phyloP scores from a whole-genome alignment of 2,888 invertebrate genomes.

The Dolomedes plantarius region DNA sequence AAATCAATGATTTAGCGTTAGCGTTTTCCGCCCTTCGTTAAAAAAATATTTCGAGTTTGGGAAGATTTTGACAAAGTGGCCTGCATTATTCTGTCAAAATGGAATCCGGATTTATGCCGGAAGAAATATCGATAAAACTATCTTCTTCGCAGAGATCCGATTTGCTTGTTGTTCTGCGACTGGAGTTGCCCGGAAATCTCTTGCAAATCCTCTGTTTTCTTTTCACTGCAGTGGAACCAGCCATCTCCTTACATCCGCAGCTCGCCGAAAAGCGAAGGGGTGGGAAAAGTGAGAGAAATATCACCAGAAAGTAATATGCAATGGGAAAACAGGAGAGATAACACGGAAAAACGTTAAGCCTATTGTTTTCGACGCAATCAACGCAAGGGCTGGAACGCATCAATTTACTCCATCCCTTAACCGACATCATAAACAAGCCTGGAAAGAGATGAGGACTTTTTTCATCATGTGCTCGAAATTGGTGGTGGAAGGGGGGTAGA shows the following conservation, averaged over 20 bases:
- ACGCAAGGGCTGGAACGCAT: slow-evolving; percentile 35
- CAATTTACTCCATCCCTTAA: slow-evolving; percentile 61
- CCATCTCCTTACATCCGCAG: slow-evolving; percentile 33
- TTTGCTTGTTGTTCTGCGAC: neutral
- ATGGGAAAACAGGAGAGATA: slow-evolving; percentile 41
- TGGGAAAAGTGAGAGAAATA: slow-evolving; percentile 8
- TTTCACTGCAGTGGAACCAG: slow-evolving; percentile 7
- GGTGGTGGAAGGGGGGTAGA: neutral
- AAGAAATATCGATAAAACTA: slow-evolving; percentile 7
- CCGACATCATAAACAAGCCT: slow-evolving; percentile 65
- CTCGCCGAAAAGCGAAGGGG: slow-evolving; percentile 46
- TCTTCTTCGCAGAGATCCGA: neutral
- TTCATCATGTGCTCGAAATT: slow-evolving; percentile 50
- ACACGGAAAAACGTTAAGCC: slow-evolving; percentile 60
- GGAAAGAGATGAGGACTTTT: slow-evolving; percentile 14
- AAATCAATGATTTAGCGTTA: too few relatives aligned
- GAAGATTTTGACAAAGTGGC: neutral
- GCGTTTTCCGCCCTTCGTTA: neutral
- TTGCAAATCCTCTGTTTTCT: slow-evolving; percentile 29
- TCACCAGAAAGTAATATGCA: slow-evolving; percentile 6
- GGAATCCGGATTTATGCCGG: neutral
- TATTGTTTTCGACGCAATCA: slow-evolving; percentile 68
- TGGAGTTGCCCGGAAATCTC: slow-evolving; percentile 16
- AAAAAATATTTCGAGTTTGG: neutral
- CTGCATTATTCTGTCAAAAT: slow-evolving; percentile 5